Base-by-base conservation (phyloP, 1,140 invertebrate species). In the Drosophila novamexicana region DNA sequence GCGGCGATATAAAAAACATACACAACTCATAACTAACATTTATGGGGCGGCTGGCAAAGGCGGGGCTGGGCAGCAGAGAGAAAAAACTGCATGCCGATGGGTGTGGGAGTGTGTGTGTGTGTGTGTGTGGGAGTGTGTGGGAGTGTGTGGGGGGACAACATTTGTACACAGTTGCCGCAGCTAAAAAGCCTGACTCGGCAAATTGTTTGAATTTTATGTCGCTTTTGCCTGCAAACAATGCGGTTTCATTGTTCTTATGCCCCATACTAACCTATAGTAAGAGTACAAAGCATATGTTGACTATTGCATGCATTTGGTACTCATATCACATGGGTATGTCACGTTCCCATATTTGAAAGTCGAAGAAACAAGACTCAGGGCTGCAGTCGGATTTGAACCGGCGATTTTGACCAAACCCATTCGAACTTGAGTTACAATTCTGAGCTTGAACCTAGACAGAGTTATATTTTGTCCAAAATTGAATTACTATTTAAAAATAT, bases 171-270 rank as follows among this genome's bases (percentile, higher is more conserved):
- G 69, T 74, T 77, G 75, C 61, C 72, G 65, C 64, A 53, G 71
- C 71, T 68, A 74, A 74, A 73, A 61, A 71, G 82, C 73, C 81
- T 83, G 82, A 63, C 75, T 79, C 75, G 65, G 68, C 81, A 89
- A 84, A 89, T 89, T 81, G 84, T 89, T 89, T 89, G 84, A 71
- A 81, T 89, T 88, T 89, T 89, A 89, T 89, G 77, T 88, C 81
- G 66, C 70, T 77, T 80, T 79, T 78, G 84, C 74, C 79, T 88
- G 83, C 83, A 77, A 86, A 82, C 82, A 86, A 86, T 86, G 79
- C 69, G 65, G 44, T 65, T 37, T 63, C 71, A 79, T 76, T 62
- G 52, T 54, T 37, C 40, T 14, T 10, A 67, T 67, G 59, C 70
- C 64, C 64, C 34, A n/a, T 36, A 32, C 37, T 3, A 16, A 1